Conservation (phyloP, 2,888 invertebrate genomes). For the Pterobdella sp. region DNA sequence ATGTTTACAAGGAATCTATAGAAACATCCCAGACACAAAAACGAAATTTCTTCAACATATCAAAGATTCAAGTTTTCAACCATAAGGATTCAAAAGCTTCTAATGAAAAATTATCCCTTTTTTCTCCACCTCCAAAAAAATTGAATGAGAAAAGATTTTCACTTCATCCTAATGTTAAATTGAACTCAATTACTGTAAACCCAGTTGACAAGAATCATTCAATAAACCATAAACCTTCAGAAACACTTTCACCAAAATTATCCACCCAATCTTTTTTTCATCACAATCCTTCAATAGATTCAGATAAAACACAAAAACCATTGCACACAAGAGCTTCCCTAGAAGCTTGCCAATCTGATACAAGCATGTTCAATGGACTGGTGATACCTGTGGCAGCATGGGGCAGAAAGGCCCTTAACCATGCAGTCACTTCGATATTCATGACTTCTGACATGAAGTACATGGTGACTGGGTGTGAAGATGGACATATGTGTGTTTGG, state of each 20-base stretch:
- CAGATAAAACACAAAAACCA: not conserved
- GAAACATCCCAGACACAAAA: not conserved
- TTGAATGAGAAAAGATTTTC: not conserved
- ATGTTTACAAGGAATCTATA: not conserved
- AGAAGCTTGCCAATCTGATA: not conserved
- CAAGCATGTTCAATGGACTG: conserved; percentile 51
- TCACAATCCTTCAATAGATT: not conserved
- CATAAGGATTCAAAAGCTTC: not conserved
- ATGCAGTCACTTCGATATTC: conserved; percentile 87
- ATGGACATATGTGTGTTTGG: conserved; percentile 97
- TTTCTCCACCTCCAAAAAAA: not conserved
- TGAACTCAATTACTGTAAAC: not conserved
- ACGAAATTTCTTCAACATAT: not conserved
- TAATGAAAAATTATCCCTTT: not conserved
- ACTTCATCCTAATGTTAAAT: not conserved
- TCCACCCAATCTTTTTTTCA: too few relatives aligned
- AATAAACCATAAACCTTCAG: not conserved
- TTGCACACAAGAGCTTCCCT: not conserved
- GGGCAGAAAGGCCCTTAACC: conserved; percentile 91
- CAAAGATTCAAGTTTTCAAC: not conserved
- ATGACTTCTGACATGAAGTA: conserved; percentile 83
- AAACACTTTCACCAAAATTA: not conserved
- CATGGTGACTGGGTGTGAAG: conserved; percentile 89
- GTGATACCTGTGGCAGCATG: conserved; percentile 94
- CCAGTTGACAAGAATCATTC: too few relatives aligned